These are phyloP conservation scores for Neofelis nebulosa DNA, from an alignment of 2,113 vertebrate genomes.

Conservation along the genomic window DNA sequence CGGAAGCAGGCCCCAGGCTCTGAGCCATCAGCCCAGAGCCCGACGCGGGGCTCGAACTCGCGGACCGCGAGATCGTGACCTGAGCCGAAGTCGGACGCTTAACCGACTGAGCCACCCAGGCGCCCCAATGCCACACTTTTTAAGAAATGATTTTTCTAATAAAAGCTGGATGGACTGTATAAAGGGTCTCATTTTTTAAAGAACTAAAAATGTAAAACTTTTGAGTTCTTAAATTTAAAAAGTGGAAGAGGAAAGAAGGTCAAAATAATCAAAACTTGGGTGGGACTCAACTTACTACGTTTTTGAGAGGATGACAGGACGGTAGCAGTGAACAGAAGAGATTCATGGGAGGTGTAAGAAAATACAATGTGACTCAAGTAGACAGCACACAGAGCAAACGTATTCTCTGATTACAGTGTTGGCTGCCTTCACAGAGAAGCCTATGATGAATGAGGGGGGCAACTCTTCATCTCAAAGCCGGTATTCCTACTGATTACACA, in stretches of 20 bases:
- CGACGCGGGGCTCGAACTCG: too few relatives aligned
- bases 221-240: conserved; percentile 4
- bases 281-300: background rate
- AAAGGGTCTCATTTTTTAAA: background rate
- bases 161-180: background rate
- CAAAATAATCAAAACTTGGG: background rate
- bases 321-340: background rate
- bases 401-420: background rate
- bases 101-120: too few relatives aligned
- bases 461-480: background rate
- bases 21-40: too few relatives aligned
- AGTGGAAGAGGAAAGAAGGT: background rate
- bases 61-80: too few relatives aligned
- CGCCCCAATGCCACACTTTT: background rate
- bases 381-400: background rate
- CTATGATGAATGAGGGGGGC: background rate
- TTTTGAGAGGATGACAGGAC: background rate
- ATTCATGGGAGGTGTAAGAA: background rate
- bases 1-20: too few relatives aligned
- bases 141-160: background rate
- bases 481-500: background rate
- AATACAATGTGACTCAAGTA: background rate
- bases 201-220: background rate
- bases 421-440: background rate
- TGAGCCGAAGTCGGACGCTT: too few relatives aligned